Conservation (phyloP, 2,888 invertebrate species). For the Hypena proboscidalis region DNA sequence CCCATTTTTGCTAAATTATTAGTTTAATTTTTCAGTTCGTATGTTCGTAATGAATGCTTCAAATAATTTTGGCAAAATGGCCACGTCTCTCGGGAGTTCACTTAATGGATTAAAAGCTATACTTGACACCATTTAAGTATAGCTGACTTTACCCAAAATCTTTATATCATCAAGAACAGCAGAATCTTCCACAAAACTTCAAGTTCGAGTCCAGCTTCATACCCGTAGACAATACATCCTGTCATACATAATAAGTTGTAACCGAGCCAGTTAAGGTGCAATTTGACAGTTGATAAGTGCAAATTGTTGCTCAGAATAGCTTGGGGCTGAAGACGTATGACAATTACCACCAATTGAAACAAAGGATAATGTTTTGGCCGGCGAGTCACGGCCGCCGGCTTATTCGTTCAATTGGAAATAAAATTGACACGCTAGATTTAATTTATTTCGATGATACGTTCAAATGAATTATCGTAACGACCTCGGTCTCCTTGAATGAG, state of each 20-base stretch:
- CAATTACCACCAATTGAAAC: constrained; percentile 83
- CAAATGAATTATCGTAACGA: background rate
- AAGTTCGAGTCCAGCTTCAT: too few species aligned
- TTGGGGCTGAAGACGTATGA: constrained; percentile 64
- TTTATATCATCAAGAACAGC: too few species aligned
- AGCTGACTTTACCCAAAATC: too few species aligned
- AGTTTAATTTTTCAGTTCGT: too few species aligned
- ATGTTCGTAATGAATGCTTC: too few species aligned
- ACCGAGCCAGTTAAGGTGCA: constrained; percentile 68
- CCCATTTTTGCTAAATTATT: too few species aligned
- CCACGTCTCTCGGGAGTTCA: too few species aligned
- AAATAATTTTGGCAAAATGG: too few species aligned
- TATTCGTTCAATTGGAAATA: constrained; percentile 75
- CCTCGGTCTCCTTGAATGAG: too few species aligned
- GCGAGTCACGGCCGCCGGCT: constrained; percentile 74
- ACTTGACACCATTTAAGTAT: too few species aligned
- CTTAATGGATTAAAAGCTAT: too few species aligned
- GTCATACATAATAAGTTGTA: constrained; percentile 24
- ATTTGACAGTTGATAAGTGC: constrained; percentile 78
- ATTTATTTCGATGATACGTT: constrained; percentile 46
- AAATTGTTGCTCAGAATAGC: constrained; percentile 82
- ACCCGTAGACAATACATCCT: constrained; percentile 18
- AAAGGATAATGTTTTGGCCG: constrained; percentile 84
- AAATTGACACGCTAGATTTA: constrained; percentile 74
- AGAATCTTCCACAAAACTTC: too few species aligned